Evolutionary conservation across 2,888 invertebrate species (phyloP).

Genomic region (Cacoxenus indagator): DNA sequence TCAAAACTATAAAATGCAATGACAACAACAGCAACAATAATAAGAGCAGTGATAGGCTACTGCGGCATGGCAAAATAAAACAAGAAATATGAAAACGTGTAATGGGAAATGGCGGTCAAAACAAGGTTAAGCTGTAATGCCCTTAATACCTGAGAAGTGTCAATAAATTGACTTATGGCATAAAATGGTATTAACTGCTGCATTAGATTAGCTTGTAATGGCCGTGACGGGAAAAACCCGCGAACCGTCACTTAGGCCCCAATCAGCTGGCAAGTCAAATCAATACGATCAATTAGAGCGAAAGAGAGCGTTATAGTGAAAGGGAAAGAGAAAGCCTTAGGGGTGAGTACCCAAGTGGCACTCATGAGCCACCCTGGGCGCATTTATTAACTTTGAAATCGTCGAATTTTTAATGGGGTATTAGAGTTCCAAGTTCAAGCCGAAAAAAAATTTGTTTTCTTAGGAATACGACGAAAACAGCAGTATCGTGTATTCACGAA

Average conservation of each 20-base stretch:
- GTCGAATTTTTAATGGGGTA: background rate
- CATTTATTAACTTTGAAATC: no score
- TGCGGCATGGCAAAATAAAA: slow-evolving; percentile 3
- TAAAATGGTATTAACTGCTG: slow-evolving; percentile 33
- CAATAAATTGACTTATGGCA: slow-evolving; percentile 2
- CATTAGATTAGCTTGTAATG: background rate
- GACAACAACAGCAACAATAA: background rate
- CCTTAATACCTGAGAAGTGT: slow-evolving; percentile 4
- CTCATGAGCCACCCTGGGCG: no score
- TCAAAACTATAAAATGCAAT: slow-evolving; percentile 9
- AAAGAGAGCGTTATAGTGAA: background rate
- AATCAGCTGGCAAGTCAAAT: no score
- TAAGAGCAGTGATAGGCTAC: background rate
- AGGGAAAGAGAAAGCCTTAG: background rate
- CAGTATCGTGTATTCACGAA: background rate
- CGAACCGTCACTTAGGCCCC: no score
- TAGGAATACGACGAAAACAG: slow-evolving; percentile 9
- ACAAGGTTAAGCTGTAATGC: slow-evolving; percentile 48
- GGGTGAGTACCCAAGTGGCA: no score
- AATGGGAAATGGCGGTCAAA: slow-evolving; percentile 42
- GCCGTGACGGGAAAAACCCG: background rate
- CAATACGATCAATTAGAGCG: background rate
- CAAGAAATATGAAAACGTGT: background rate
- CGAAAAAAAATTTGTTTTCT: background rate
- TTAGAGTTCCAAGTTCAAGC: slow-evolving; percentile 2